Percentiles rank a stretch among this genome's conserved stretches.
Conservation (phyloP, 2,797 vertebrate species). For the Ctenopoma multispine region DNA sequence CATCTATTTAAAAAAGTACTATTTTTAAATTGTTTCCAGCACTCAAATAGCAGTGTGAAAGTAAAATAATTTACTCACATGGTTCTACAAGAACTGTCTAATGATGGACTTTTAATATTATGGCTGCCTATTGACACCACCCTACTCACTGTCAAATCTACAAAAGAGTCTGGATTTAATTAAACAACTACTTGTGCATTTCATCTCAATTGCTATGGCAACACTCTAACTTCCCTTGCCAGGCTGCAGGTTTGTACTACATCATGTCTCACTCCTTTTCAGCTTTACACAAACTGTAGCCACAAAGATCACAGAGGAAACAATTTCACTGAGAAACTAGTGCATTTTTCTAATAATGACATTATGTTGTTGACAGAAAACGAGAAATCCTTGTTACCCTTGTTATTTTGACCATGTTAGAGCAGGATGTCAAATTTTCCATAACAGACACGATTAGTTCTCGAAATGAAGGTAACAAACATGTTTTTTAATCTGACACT, state of each 20-base stretch:
- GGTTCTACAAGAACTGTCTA: slow-evolving; percentile 79
- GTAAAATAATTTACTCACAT: slow-evolving; percentile 73
- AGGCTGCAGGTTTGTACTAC: slow-evolving; percentile 74
- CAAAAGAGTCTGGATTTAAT: slow-evolving; percentile 92
- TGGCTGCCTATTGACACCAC: slow-evolving; percentile 86
- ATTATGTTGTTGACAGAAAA: slow-evolving; percentile 44
- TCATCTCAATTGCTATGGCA: slow-evolving; percentile 93
- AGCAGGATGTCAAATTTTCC: slow-evolving; percentile 17
- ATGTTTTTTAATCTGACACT: slow-evolving; percentile 12
- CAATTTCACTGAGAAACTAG: slow-evolving; percentile 30
- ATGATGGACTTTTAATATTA: slow-evolving; percentile 86
- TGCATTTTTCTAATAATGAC: slow-evolving; percentile 38
- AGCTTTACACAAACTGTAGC: slow-evolving; percentile 49
- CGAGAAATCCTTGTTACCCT: slow-evolving; percentile 29
- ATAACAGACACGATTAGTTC: slow-evolving; percentile 37
- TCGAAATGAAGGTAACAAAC: slow-evolving; percentile 37
- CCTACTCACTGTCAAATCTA: slow-evolving; percentile 87
- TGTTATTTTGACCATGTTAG: slow-evolving; percentile 39
- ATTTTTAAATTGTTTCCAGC: slow-evolving; percentile 30
- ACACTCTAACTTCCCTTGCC: slow-evolving; percentile 86
- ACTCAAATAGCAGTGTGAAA: slow-evolving; percentile 81
- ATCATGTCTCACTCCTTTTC: slow-evolving; percentile 84
- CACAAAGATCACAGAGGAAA: slow-evolving; percentile 45
- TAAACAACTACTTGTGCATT: slow-evolving; percentile 91
- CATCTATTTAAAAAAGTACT: slow-evolving; percentile 29